Evolutionary conservation across 2,113 vertebrate genomes (phyloP).

Genomic region (Fregata magnificens): DNA sequence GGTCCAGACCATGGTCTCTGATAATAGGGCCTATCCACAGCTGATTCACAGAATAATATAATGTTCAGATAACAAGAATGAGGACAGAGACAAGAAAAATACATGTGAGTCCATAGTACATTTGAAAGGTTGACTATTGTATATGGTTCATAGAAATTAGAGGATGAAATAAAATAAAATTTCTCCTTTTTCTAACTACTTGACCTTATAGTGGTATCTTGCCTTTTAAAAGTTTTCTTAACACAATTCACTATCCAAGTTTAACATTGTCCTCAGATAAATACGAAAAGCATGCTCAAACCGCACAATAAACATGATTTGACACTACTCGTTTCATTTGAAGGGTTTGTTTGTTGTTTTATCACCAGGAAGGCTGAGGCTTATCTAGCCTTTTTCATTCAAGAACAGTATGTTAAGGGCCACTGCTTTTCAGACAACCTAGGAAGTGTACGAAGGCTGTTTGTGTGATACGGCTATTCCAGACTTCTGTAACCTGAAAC

Average conservation of each 20-base stretch:
- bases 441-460: not conserved
- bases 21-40: not conserved
- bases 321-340: not conserved
- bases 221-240: not conserved
- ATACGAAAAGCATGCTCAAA: not conserved
- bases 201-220: not conserved
- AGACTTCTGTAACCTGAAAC: not conserved
- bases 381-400: not conserved
- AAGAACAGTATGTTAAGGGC: not conserved
- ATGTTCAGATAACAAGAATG: not conserved
- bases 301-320: not conserved
- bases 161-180: not conserved
- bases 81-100: not conserved
- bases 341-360: not conserved
- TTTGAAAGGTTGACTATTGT: not conserved
- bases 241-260: not conserved
- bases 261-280: not conserved
- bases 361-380: not conserved
- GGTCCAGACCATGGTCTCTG: not conserved
- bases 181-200: not conserved
- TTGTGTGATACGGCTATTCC: not conserved
- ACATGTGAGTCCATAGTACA: accelerated
- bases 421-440: not conserved
- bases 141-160: not conserved
- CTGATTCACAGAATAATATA: not conserved